These are phyloP conservation scores for Spodoptera litura DNA, from an alignment of 1,140 invertebrate species.

Conservation along the genomic window DNA sequence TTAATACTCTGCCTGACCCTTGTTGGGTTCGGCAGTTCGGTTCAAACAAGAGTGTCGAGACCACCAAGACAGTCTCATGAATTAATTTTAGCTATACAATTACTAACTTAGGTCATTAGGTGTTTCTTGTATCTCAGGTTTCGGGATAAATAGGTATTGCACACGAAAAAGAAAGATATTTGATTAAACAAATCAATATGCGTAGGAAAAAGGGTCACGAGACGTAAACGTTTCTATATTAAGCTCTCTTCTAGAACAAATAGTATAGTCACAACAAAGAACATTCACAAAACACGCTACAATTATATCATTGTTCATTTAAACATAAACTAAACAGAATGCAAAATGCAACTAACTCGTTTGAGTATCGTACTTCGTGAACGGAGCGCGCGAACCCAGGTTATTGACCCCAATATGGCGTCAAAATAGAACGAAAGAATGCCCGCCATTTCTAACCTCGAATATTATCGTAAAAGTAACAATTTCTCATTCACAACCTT, in stretches of 20 bases:
- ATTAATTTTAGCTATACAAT: too few species aligned
- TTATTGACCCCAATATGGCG: constrained; percentile 75
- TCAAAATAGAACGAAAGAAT: constrained; percentile 80
- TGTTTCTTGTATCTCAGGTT: too few species aligned
- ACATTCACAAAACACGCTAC: constrained; percentile 31
- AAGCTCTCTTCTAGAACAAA: neutral
- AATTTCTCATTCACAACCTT: constrained; percentile 2
- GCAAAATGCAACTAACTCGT: constrained; percentile 46
- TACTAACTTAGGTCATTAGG: too few species aligned
- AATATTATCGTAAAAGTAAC: constrained; percentile 59
- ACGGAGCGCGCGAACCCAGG: constrained; percentile 57
- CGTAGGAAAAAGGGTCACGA: too few species aligned
- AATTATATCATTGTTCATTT: constrained; percentile 38
- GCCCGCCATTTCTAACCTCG: constrained; percentile 79
- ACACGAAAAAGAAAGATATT: too few species aligned
- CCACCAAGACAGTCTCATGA: too few species aligned
- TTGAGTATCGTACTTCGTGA: constrained; percentile 40
- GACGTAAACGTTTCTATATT: neutral
- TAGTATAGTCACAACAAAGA: neutral
- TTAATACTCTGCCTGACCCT: too few species aligned
- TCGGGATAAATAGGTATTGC: too few species aligned
- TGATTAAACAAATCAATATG: too few species aligned
- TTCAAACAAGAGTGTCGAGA: too few species aligned
- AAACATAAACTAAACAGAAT: constrained; percentile 43
- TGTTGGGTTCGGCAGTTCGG: too few species aligned